These are phyloP conservation scores for Drosophila quinaria DNA, from an alignment of 2,888 invertebrate species.

Conservation along the genomic window DNA sequence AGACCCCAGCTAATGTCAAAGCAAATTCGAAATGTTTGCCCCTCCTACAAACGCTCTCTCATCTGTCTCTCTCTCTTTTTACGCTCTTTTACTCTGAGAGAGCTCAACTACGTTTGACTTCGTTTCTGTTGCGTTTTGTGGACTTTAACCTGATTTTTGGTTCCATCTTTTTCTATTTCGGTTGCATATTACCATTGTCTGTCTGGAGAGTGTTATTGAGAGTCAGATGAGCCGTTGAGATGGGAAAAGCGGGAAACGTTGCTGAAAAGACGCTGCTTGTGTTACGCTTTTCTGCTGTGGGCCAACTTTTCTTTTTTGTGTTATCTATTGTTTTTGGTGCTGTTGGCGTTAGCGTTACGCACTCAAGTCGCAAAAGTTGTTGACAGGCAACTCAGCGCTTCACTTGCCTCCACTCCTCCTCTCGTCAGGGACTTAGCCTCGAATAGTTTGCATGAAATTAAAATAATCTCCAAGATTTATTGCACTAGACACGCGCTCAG, in stretches of 20 bases:
- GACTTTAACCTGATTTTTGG: constrained; percentile 69
- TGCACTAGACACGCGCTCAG: constrained; percentile 42
- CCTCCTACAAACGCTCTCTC: background rate
- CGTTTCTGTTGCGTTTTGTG: constrained; percentile 48
- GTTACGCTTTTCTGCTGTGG: constrained; percentile 38
- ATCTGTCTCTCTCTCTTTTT: background rate
- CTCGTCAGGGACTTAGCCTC: constrained; percentile 1
- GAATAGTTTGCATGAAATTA: constrained; percentile 80
- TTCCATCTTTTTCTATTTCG: constrained; percentile 32
- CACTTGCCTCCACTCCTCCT: constrained; percentile 5
- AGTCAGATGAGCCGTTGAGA: background rate
- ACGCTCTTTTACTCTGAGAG: constrained; percentile 10
- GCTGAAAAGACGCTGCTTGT: constrained; percentile 13
- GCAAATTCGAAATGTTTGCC: constrained; percentile 17
- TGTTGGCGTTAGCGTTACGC: constrained; percentile 38
- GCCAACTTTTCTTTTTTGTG: constrained; percentile 56
- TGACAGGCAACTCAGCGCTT: constrained; percentile 67
- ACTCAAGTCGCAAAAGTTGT: constrained; percentile 72
- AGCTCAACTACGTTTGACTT: constrained; percentile 10
- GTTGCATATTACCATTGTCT: constrained; percentile 45
- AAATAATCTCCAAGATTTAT: constrained; percentile 80
- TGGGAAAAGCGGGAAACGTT: background rate
- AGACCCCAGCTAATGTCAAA: constrained; percentile 9
- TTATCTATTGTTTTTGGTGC: constrained; percentile 52
- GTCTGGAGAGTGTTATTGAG: constrained; percentile 9